phyloP scores from a whole-genome alignment of 2,797 vertebrate species.

The Alfaro cultratus region DNA sequence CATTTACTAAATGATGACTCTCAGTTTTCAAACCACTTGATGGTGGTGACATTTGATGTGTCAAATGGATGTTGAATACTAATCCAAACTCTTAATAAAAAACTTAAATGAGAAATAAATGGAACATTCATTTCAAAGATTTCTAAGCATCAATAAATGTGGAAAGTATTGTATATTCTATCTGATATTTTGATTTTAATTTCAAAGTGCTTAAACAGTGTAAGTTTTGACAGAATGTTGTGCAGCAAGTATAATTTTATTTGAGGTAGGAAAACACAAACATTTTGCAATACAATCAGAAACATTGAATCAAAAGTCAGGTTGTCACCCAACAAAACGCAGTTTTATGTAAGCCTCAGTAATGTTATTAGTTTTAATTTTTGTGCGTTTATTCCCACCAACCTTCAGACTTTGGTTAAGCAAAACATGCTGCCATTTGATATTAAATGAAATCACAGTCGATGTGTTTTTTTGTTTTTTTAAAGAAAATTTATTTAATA shows the following conservation, averaged over 20 bases:
- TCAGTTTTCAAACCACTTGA: too few species aligned
- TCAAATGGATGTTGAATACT: too few species aligned
- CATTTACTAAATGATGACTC: too few species aligned
- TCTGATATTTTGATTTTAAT: neutral
- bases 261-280: neutral
- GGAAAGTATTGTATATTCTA: neutral
- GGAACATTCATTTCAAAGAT: neutral
- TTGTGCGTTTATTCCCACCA: conserved; percentile 31
- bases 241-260: neutral
- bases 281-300: neutral
- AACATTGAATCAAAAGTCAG: neutral
- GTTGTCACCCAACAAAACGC: neutral
- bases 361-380: conserved; percentile 20
- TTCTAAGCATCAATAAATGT: neutral
- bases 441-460: conserved; percentile 32
- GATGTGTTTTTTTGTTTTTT: conserved; percentile 27
- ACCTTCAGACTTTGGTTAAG: conserved; percentile 47
- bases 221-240: neutral
- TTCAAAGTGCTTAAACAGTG: neutral
- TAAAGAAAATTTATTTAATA: conserved; percentile 69
- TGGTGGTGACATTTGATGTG: too few species aligned
- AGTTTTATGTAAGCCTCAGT: conserved; percentile 15
- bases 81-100: too few species aligned
- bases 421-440: conserved; percentile 21
- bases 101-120: neutral